Base-by-base conservation (phyloP, 2,797 vertebrate genomes). In the Alauda arvensis region DNA sequence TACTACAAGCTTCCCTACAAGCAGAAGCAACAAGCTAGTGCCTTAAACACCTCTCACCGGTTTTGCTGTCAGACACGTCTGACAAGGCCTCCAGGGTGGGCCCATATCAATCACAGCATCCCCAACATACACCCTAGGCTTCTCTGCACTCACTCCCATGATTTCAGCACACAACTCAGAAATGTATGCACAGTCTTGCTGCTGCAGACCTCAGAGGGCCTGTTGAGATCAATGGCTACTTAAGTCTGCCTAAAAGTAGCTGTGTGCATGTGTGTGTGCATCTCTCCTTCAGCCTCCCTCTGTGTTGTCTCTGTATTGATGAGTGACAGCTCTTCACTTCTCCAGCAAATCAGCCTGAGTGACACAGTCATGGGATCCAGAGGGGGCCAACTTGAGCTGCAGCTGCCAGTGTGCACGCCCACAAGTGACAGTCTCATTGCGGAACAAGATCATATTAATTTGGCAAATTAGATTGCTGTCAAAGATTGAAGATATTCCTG, bases 211-310 rank as follows among this genome's bases (percentile, higher is more conserved):
- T 71, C 39, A n/a, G 39, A 88, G 59, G 34, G 4, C 39, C 48
- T 68, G 5, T 2, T 56, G 62, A 45, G n/a, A 71, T 48, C 20
- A 42, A 8, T 26, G 17, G 4, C 19, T 71, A 6, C 21, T 31
- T 39, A 16, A 48, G 28, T 43, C 23, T 67, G 8, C 14, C 40
- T 48, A 15, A 85, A 67, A 60, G 29, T 26, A 61, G 4, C 14
- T 19, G 12, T 51, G 14, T 63, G 42, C 9, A 1, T 51, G n/a
- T 0, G 2, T 43, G 33, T 0, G 0, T 52, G 26, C 13, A 43
- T 55, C 17, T 40, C 34, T 56, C 63, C n/a, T 61, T 28, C 37
- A 46, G 25, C 26, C 6, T 77, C 39, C 28, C 6, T 70, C 34
- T 71, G 28, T 46, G 43, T 33, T 4, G 1, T 40, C 21, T 34